Evolutionary conservation across 2,113 vertebrate genomes (phyloP).

Genomic region (Centrocercus urophasianus): DNA sequence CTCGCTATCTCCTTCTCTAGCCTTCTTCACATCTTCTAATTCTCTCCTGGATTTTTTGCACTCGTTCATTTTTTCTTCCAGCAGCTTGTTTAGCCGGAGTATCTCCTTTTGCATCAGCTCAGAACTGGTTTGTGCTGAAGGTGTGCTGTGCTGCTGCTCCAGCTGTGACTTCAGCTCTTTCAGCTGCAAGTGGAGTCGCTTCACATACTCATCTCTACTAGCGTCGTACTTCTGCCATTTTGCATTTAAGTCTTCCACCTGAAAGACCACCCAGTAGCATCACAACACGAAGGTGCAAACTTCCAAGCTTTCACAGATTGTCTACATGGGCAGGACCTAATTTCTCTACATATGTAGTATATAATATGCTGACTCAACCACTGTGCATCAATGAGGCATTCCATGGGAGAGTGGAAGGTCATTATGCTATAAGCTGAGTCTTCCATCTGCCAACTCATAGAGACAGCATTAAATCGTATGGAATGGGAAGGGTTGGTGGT

Average conservation of each 20-base stretch:
- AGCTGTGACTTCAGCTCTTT: slow-evolving; percentile 66
- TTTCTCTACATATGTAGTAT: not conserved
- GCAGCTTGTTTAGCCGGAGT: slow-evolving; percentile 83
- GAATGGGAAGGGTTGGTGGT: not conserved
- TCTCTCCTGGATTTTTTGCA: slow-evolving; percentile 73
- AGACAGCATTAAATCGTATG: not conserved
- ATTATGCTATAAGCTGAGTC: not conserved
- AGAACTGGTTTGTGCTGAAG: slow-evolving; percentile 15
- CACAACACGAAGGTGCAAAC: not conserved
- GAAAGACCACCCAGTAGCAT: not conserved
- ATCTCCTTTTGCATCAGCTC: slow-evolving; percentile 88
- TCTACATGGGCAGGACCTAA: not conserved
- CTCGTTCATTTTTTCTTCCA: slow-evolving; percentile 86
- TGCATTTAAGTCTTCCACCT: slow-evolving; percentile 93
- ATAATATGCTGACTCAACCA: accelerated
- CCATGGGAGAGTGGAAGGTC: not conserved
- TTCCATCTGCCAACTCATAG: not conserved
- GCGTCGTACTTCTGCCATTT: slow-evolving; percentile 95
- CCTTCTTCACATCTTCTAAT: slow-evolving; percentile 63
- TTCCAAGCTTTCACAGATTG: not conserved
- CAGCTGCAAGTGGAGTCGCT: slow-evolving; percentile 83
- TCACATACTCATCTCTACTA: slow-evolving; percentile 90
- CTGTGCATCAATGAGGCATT: not conserved
- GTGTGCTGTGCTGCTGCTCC: slow-evolving; percentile 19
- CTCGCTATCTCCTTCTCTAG: slow-evolving; percentile 73